These are phyloP conservation scores for Polyommatus icarus DNA, from an alignment of 2,888 invertebrate genomes.

Conservation along the genomic window DNA sequence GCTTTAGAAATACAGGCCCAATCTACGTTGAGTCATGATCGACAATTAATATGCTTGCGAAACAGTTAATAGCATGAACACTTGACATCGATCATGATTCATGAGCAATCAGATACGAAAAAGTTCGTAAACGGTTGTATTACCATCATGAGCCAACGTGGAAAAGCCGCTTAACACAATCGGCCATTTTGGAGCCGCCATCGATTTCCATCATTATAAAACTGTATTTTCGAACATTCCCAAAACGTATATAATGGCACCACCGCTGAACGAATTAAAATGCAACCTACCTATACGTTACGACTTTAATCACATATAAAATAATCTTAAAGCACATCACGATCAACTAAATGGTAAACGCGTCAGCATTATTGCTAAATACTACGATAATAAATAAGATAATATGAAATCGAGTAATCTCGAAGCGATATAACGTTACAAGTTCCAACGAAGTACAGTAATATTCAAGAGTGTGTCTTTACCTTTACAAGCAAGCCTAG, in stretches of 20 bases:
- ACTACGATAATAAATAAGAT: constrained; percentile 48
- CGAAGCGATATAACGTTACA: constrained; percentile 52
- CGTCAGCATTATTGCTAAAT: constrained; percentile 61
- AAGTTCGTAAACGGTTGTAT: background rate
- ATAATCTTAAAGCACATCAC: constrained; percentile 55
- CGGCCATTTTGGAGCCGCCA: background rate
- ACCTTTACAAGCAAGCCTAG: background rate
- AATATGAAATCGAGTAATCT: constrained; percentile 57
- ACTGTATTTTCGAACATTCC: constrained; percentile 35
- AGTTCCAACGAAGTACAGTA: background rate
- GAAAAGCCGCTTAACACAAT: background rate
- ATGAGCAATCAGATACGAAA: too few species aligned
- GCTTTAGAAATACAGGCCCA: background rate
- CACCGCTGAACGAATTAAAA: constrained; percentile 57
- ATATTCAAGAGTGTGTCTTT: background rate
- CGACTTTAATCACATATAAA: constrained; percentile 39
- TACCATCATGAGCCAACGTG: too few species aligned
- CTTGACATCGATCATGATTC: too few species aligned
- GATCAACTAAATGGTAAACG: constrained; percentile 47
- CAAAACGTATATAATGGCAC: constrained; percentile 58
- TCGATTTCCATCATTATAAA: constrained; percentile 23
- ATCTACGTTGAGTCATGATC: too few species aligned
- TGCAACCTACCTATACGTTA: constrained; percentile 39
- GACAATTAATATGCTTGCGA: too few species aligned
- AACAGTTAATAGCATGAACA: too few species aligned